Base-by-base conservation (phyloP, 2,797 vertebrate species). In the Danio aesculapii region DNA sequence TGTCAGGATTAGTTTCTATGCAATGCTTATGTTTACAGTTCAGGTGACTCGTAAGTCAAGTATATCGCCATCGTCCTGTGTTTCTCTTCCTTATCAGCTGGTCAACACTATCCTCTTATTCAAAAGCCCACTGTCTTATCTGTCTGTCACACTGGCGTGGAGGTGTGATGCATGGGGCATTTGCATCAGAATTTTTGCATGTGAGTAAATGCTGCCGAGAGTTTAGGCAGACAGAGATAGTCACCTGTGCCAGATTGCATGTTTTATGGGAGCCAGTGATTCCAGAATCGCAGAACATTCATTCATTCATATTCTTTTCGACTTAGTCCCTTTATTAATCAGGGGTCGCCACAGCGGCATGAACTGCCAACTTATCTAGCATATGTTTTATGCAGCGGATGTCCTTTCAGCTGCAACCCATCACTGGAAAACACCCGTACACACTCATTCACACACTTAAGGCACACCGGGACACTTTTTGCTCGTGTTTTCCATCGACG, bases 131-230 rank as follows among this genome's bases (percentile, higher is more conserved):
- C 52, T 63, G 3, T 30, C 58, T 13, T 72, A 72, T 63, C 19
- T 53, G 6, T 16, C 9, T n/a, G 13, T 53, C 13, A 53, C 41
- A 53, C 10, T 52, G 12, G 13, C 57, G 44, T 14, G 19, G 16
- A 39, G 58, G 19, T 64, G 59, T 39, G 41, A 72, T 72, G 14
- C 6, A 30, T 63, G 59, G 17, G 47, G 30, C 47, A 47, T 79
- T 79, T 72, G 68, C 49, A 64, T 63, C 17, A 17, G 6, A n/a
- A 41, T 62, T 11, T 63, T 53, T 53, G 49, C 69, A 64, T 52
- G 59, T 39, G 2, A 77, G 6, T 69, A 49, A 53, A 59, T 58
- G 14, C 13, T 16, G 12, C n/a, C 44, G 39, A 43, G 11, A 12
- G 50, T 53, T 53, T 50, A 16, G 19, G 6, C 21, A 47, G 14